These are phyloP conservation scores for Xiphydria camelus DNA, from an alignment of 2,888 invertebrate species.

Conservation along the genomic window DNA sequence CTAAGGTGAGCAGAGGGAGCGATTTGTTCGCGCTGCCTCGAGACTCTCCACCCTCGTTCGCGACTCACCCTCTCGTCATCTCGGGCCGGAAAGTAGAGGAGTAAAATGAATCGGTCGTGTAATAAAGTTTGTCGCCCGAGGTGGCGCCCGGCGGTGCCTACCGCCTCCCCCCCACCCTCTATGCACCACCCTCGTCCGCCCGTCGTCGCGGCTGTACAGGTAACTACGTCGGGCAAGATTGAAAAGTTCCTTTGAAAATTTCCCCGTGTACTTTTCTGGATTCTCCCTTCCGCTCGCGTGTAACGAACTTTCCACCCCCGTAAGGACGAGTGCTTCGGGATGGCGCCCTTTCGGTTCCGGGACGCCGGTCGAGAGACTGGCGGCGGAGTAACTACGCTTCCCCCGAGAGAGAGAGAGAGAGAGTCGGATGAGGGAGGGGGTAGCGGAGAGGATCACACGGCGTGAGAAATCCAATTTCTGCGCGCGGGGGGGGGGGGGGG, in stretches of 20 bases:
- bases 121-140: not conserved
- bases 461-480: no score
- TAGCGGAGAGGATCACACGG: not conserved
- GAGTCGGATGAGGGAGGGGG: conserved; percentile 8
- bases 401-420: conserved; percentile 1
- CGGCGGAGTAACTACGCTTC: no score
- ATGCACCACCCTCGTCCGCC: no score
- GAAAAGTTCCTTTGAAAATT: conserved; percentile 27
- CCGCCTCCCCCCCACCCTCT: no score
- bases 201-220: no score
- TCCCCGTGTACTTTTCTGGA: not conserved
- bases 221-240: conserved; percentile 27
- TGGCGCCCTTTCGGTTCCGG: no score
- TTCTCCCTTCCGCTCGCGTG: not conserved
- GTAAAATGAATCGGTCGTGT: not conserved
- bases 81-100: not conserved
- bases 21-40: conserved; percentile 34
- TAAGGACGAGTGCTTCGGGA: no score
- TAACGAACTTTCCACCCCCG: no score
- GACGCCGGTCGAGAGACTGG: no score
- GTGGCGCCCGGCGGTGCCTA: no score
- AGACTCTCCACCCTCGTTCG: conserved; percentile 1
- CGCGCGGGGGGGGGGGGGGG: no score
- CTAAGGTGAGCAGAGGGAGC: conserved; percentile 35
- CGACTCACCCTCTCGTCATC: not conserved